phyloP scores from a whole-genome alignment of 2,888 invertebrate species.

The Diarsia mendica region DNA sequence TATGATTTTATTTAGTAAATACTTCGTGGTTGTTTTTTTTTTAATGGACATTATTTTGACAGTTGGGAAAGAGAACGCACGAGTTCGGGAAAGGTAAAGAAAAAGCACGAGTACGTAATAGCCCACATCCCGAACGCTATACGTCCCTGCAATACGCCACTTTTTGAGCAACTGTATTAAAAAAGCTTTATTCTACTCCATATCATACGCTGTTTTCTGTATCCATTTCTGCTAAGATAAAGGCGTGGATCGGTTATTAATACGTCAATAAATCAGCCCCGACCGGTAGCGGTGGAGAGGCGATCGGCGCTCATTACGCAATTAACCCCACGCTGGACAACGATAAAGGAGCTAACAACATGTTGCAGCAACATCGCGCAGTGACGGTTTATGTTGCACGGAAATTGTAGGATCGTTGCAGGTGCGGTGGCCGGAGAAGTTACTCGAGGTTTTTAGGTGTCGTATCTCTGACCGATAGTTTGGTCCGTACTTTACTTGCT shows the following conservation, averaged over 20 bases:
- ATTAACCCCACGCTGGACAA: conserved; percentile 15
- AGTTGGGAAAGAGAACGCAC: too few species aligned
- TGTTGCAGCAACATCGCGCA: conserved; percentile 4
- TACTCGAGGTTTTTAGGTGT: not conserved
- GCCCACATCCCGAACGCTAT: too few species aligned
- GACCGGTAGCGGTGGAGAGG: not conserved
- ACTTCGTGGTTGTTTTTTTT: too few species aligned
- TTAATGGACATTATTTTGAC: too few species aligned
- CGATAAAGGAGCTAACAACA: conserved; percentile 27
- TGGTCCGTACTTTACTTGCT: not conserved
- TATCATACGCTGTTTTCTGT: not conserved
- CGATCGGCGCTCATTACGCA: conserved; percentile 31
- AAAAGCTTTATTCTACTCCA: not conserved
- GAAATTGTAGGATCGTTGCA: not conserved
- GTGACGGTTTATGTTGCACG: not conserved
- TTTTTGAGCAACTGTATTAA: too few species aligned
- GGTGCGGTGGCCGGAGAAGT: not conserved
- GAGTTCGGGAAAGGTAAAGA: too few species aligned
- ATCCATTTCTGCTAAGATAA: not conserved
- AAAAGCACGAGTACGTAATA: too few species aligned
- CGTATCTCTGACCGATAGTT: not conserved
- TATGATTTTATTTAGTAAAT: too few species aligned
- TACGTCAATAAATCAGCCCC: conserved; percentile 25
- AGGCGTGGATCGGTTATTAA: conserved; percentile 27
- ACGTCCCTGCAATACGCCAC: too few species aligned